Base-by-base conservation (phyloP, 2,888 invertebrate genomes). In the Chouioia cunea region DNA sequence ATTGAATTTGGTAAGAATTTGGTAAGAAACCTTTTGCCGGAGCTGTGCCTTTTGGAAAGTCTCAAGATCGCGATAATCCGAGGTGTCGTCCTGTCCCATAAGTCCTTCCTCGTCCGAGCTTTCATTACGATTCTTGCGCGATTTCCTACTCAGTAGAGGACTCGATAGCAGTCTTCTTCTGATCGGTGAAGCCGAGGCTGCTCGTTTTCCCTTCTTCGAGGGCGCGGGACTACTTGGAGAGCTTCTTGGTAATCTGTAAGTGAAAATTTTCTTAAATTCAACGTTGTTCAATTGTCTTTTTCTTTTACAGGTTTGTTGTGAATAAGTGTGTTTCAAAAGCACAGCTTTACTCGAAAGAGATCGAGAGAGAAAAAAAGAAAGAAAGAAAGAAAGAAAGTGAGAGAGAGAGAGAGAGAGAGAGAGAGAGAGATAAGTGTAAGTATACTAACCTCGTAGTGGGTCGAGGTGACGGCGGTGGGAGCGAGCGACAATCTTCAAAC, bases 21-120 rank as follows among this genome's bases (percentile, higher is more conserved):
- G 36, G 27, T 15, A 50, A 20, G 22, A 43, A 14, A 96, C 96
- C 91, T 96, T 96, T 86, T 96, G 96, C 76, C 95, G 89, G 46
- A 96, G 89, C 83, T 96, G 96, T 15, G 95, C 94, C 84, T 96
- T 96, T 85, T 97, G 96, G 85, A 96, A 96, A 76, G 93, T 95
- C 86, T 96, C 96, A 77, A 96, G 88, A 84, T 96, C 94, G 73
- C 92, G 90, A 82, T 93, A 96, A 86, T 94, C 93, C 78, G 91
- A 91, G 75, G 87, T 87, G 23, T 87, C 86, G 20, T 86, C 84
- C 74, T 88, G 88, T 36, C 87, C 87, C 15, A 85, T 80, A 47
- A 87, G 86, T 36, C 89, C 89, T 82, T 95, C 95, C 79, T 95
- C 95, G 82, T 95, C 95, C 0, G 94, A 94, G 81, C 94, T 94